phyloP scores from a whole-genome alignment of 2,113 vertebrate genomes.

The Tupaia chinensis region DNA sequence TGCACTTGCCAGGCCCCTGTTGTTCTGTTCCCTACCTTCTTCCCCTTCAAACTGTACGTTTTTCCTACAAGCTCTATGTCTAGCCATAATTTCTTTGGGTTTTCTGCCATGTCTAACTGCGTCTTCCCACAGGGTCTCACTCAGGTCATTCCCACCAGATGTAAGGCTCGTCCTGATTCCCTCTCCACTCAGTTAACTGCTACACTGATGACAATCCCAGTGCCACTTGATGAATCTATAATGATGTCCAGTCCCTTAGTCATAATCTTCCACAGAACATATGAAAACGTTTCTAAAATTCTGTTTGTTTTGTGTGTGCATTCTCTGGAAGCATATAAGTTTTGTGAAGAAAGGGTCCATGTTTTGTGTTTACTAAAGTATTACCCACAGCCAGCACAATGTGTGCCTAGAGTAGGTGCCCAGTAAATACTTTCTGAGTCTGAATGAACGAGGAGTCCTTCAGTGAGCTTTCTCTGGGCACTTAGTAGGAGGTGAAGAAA shows the following conservation, averaged over 20 bases:
- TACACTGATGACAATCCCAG: rapidly evolving
- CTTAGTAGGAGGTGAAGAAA: not conserved
- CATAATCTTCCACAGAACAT: not conserved
- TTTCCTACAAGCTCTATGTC: not conserved
- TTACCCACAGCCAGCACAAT: not conserved
- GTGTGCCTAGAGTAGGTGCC: not conserved
- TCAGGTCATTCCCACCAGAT: not conserved
- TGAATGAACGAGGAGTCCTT: not conserved
- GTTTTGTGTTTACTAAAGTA: not conserved
- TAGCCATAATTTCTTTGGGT: not conserved
- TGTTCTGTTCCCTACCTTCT: not conserved
- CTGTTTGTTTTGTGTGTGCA: not conserved
- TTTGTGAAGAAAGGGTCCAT: not conserved
- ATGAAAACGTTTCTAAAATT: conserved; percentile 12
- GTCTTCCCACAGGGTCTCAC: not conserved
- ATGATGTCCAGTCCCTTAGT: not conserved
- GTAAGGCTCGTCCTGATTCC: not conserved
- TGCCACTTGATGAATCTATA: not conserved
- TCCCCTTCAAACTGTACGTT: not conserved
- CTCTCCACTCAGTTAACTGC: not conserved
- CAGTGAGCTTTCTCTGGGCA: not conserved
- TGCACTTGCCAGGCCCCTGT: not conserved
- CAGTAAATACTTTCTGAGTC: not conserved
- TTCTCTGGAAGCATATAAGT: not conserved
- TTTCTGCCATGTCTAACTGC: not conserved